Percentiles rank a stretch among this genome's conserved stretches.
Evolutionary conservation across 2,888 invertebrate genomes (phyloP).

Genomic region (Gerris lacustris): DNA sequence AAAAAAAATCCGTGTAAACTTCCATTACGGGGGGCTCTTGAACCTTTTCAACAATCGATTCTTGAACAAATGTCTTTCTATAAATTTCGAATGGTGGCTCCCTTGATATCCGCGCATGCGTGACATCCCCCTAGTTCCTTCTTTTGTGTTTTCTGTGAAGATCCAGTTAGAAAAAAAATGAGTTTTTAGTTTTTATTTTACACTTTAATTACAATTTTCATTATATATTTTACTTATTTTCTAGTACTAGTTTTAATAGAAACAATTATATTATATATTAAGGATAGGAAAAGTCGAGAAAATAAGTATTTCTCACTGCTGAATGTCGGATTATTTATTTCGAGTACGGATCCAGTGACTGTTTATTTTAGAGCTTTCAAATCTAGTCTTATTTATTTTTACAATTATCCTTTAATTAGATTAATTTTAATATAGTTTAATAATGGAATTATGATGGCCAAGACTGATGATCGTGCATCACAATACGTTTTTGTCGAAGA

Average conservation of each 20-base stretch:
- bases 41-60: too few relatives aligned
- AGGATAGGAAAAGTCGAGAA: too few relatives aligned
- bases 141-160: background rate
- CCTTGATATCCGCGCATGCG: background rate
- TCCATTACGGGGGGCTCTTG: too few relatives aligned
- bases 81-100: too few relatives aligned
- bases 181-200: background rate
- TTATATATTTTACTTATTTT: too few relatives aligned
- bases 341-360: background rate
- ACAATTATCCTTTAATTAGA: background rate
- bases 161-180: background rate
- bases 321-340: too few relatives aligned
- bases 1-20: too few relatives aligned
- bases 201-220: background rate
- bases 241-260: too few relatives aligned
- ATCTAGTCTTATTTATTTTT: background rate
- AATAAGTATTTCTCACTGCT: too few relatives aligned
- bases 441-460: constrained; percentile 1
- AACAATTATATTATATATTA: too few relatives aligned
- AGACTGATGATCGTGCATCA: background rate
- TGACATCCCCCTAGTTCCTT: background rate
- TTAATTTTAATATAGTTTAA: background rate
- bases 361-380: background rate
- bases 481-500: background rate
- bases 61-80: too few relatives aligned